Evolutionary conservation across 2,888 invertebrate genomes (phyloP).

Genomic region (Cheilosia impressa): DNA sequence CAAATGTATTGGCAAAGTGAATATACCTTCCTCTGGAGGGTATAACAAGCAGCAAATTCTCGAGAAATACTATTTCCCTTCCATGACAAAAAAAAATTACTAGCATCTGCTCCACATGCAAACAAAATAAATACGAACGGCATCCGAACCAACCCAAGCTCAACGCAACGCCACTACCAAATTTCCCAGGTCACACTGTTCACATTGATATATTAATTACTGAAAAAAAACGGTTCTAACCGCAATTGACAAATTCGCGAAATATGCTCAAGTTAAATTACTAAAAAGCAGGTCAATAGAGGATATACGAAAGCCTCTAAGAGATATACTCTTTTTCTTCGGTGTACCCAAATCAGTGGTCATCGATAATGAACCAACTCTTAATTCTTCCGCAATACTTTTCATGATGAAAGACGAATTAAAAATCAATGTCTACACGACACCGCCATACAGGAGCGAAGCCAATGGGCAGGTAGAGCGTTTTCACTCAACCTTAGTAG

Average conservation of each 20-base stretch:
- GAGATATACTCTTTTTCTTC: slow-evolving; percentile 3
- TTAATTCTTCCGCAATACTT: slow-evolving; percentile 28
- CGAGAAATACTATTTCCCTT: not conserved
- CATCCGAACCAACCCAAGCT: too few relatives aligned
- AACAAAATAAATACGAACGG: not conserved
- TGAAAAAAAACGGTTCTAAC: not conserved
- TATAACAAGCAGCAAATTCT: too few relatives aligned
- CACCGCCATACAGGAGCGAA: slow-evolving; percentile 39
- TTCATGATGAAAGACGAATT: slow-evolving; percentile 23
- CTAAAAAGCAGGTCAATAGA: not conserved
- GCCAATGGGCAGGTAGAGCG: slow-evolving; percentile 57
- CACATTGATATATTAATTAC: slow-evolving; percentile 9
- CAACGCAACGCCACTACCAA: not conserved
- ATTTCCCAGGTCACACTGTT: slow-evolving; percentile 3
- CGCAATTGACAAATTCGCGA: slow-evolving; percentile 8
- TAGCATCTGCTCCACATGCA: not conserved
- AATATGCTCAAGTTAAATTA: not conserved
- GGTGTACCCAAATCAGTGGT: slow-evolving; percentile 20
- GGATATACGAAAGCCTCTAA: not conserved
- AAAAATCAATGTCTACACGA: slow-evolving; percentile 31
- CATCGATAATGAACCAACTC: slow-evolving; percentile 46
- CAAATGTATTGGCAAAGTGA: too few relatives aligned
- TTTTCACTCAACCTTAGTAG: slow-evolving; percentile 41
- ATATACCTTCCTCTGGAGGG: too few relatives aligned
- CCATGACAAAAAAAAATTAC: slow-evolving; percentile 32